Percentiles rank a stretch among this genome's conserved stretches.
phyloP scores from a whole-genome alignment of 1,140 invertebrate genomes.

The Wiebesia pumilae region DNA sequence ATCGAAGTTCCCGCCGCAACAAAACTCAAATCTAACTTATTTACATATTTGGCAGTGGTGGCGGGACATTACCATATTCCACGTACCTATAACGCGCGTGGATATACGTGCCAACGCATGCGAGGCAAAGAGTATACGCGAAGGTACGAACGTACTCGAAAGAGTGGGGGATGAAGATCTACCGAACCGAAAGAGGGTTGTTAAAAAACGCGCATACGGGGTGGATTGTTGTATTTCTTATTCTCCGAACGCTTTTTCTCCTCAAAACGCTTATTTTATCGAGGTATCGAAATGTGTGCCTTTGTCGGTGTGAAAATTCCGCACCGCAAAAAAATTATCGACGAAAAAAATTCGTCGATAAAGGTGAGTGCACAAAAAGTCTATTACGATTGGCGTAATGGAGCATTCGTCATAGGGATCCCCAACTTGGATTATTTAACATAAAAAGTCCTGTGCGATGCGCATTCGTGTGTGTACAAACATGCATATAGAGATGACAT shows the following conservation, averaged over 20 bases:
- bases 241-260: conserved; percentile 1
- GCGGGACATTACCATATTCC: conserved; percentile 72
- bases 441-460: background rate
- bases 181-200: conserved; percentile 28
- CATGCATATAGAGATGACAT: background rate
- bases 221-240: background rate
- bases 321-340: background rate
- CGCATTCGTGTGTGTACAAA: background rate
- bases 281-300: background rate
- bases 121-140: conserved; percentile 57
- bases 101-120: conserved; percentile 66
- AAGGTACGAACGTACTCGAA: conserved; percentile 47
- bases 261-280: background rate
- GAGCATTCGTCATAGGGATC: conserved; percentile 22
- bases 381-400: conserved; percentile 34
- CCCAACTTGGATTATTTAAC: conserved; percentile 4
- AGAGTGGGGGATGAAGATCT: conserved; percentile 38
- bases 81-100: conserved; percentile 56
- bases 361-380: background rate
- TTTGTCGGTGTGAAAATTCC: background rate
- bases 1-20: conserved; percentile 69
- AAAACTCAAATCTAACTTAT: conserved; percentile 75
- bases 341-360: background rate
- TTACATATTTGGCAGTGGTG: conserved; percentile 73
- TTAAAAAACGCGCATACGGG: conserved; percentile 6